Percentiles rank a stretch among this genome's conserved stretches.
Evolutionary conservation across 2,888 invertebrate species (phyloP).

Genomic region (Lithodes maja): DNA sequence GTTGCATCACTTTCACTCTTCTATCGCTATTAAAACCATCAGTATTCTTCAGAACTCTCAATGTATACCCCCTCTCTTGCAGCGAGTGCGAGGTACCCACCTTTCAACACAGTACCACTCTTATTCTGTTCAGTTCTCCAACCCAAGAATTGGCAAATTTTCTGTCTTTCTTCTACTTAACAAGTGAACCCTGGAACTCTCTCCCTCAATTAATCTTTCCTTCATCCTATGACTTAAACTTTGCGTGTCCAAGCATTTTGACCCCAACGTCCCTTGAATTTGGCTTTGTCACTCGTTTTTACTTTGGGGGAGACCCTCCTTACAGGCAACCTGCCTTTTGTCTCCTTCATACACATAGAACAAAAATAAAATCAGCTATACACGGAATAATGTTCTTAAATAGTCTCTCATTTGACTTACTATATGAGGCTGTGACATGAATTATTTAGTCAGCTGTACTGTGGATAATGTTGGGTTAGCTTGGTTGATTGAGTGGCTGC

Average conservation of each 20-base stretch:
- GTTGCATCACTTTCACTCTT: neutral
- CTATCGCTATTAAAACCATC: neutral
- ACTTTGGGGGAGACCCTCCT: no score
- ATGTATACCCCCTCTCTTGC: neutral
- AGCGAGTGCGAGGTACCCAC: neutral
- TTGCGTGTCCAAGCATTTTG: neutral
- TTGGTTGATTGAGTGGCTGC: no score
- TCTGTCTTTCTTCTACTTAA: neutral
- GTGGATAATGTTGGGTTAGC: no score
- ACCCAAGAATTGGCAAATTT: neutral
- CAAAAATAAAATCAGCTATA: no score
- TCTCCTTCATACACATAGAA: no score
- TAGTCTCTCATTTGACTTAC: no score
- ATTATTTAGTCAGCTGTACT: no score
- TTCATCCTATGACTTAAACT: neutral
- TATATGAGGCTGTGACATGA: no score
- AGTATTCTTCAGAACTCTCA: neutral
- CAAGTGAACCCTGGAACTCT: neutral
- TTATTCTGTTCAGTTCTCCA: neutral
- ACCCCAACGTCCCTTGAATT: neutral
- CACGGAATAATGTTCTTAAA: no score
- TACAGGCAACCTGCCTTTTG: no score
- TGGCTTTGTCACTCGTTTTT: neutral
- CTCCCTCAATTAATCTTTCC: neutral
- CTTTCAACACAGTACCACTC: neutral